Evolutionary conservation across 2,113 vertebrate genomes (phyloP).

Genomic region (Thermophis baileyi): DNA sequence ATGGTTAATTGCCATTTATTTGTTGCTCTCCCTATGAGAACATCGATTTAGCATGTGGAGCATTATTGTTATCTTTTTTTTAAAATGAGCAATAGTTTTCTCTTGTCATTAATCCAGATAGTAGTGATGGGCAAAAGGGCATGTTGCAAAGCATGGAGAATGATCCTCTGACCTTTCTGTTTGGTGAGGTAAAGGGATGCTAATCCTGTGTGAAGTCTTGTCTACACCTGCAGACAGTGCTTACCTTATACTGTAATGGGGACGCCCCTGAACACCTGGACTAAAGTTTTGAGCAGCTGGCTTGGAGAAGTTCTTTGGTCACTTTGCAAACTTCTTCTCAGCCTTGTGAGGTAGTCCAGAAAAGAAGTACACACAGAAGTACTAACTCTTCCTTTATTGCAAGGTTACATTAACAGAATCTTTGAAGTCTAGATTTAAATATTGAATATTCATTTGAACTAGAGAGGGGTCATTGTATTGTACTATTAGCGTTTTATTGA

Average conservation of each 20-base stretch:
- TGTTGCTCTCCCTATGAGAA: slow-evolving; percentile 55
- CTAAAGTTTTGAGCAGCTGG: background rate
- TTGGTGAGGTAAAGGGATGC: background rate
- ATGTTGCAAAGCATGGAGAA: background rate
- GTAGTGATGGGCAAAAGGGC: background rate
- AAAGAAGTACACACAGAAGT: background rate
- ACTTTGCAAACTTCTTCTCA: background rate
- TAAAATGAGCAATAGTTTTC: slow-evolving; percentile 54
- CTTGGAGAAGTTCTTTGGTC: background rate
- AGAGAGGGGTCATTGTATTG: background rate
- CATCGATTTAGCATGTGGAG: slow-evolving; percentile 64
- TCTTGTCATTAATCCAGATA: slow-evolving; percentile 16
- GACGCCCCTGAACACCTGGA: background rate
- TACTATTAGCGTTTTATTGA: background rate
- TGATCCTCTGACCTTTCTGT: background rate
- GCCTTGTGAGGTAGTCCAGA: background rate
- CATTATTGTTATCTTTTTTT: slow-evolving; percentile 53
- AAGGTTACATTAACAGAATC: background rate
- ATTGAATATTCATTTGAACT: background rate
- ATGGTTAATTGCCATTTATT: slow-evolving; percentile 43
- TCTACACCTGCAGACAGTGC: background rate
- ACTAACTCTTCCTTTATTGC: background rate
- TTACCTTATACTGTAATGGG: background rate
- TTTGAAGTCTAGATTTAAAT: background rate
- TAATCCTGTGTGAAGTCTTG: background rate